phyloP scores from a whole-genome alignment of 2,113 vertebrate species.

The Brachyhypopomus gauderio region DNA sequence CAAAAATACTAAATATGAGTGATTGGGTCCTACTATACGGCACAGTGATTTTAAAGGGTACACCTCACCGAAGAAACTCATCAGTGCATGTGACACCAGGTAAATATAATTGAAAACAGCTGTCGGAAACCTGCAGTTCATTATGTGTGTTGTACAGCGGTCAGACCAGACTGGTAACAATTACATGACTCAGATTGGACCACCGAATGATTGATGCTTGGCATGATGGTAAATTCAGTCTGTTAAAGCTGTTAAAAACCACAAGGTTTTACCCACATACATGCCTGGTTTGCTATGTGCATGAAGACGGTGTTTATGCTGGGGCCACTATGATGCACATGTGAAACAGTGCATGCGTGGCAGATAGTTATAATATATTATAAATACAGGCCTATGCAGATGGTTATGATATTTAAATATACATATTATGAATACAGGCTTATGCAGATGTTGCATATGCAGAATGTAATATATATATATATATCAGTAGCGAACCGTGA shows the following conservation, averaged over 20 bases:
- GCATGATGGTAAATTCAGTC: background rate
- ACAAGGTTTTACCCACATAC: too few species aligned
- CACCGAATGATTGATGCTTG: background rate
- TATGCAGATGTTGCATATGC: too few species aligned
- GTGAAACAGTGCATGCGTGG: too few species aligned
- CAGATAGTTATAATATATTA: too few species aligned
- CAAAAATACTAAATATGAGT: background rate
- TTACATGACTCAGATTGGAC: background rate
- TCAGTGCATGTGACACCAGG: background rate
- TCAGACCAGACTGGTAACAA: background rate
- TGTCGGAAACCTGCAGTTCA: slow-evolving; percentile 30
- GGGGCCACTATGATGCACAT: too few species aligned
- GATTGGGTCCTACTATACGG: background rate
- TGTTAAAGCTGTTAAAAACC: background rate
- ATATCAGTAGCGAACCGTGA: too few species aligned
- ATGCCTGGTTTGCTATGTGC: too few species aligned
- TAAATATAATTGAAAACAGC: background rate
- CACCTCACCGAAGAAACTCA: background rate
- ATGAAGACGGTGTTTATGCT: too few species aligned
- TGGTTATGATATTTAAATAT: too few species aligned
- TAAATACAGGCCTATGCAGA: too few species aligned
- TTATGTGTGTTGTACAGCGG: background rate
- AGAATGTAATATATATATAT: too few species aligned
- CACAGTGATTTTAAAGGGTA: background rate
- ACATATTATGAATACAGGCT: too few species aligned